Evolutionary conservation across 1,140 invertebrate species (phyloP), one percentile per base, ranked within the genome.

Genomic region (Bombus affinis): DNA sequence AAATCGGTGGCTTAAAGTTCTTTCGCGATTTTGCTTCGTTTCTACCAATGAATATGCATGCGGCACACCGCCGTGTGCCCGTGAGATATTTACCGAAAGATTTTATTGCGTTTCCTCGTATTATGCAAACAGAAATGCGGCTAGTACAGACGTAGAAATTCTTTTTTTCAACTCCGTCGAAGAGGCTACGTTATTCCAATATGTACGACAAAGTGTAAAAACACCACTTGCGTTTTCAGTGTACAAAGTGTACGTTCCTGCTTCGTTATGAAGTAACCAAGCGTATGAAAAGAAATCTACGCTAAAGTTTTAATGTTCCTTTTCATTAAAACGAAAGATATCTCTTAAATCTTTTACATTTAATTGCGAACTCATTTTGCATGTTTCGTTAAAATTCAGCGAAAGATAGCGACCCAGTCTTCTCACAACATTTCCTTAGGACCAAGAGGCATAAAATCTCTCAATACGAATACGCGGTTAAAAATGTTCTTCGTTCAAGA

Each of bases 11-110:
- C 44, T 70, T 44, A 53, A 35, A 37, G 18, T 28, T 80, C 47
- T 80, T 37, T 53, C 77, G 32, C 32, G 65, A 37, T 25, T 79
- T 37, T 35, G 65, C 62, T 44, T 53, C 42, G 77, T 81, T 71
- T 37, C 78, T 35, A 47, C 62, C 35, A 53, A 59, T 72, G 79
- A 72, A 81, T 72, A 72, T 72, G 68, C 79, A 72, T 62, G 32
- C 6, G 25, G 25, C 35, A 15, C 8, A 4, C 4, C 32, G 5
- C 4, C 39, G 68, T 22, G 47, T 10, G 1, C 25, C 8, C 3
- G 79, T 59, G 68, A 81, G 68, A 53, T 81, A 81, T 72, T 81
- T 81, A 12, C 68, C 79, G 28, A 72, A 39, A 10, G 37, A 57
- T 70, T 72, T 72, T 72, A 81, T 72, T 62, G 37, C 68, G 68